Evolutionary conservation across 2,888 invertebrate species (phyloP), one percentile per base, ranked within the genome.

Genomic region (Orchesellides sinensis): DNA sequence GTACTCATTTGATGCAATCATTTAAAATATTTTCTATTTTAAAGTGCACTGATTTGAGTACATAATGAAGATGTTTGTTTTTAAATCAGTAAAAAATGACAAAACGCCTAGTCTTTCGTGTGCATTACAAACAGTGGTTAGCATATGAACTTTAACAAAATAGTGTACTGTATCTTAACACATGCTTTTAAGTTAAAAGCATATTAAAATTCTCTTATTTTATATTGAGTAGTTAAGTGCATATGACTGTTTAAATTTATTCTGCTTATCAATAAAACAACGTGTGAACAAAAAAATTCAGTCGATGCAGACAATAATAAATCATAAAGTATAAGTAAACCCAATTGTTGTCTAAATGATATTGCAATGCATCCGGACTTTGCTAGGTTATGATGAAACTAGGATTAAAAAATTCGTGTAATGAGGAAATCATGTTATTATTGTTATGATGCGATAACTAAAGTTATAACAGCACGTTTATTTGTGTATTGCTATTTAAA

Each of bases 271-370:
- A 4, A 27, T 4, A 2, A 10, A 40, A 63, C 45, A 45, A 63
- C 23, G 63, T 63, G 63, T 40, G 63, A 63, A 45, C 63, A 40
- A n/a, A 29, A 40, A 32, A 8, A 8, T 17, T 52, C 35, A 35
- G n/a, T n/a, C 12, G 27, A 4, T 21, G 59, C 4, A 12, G 29
- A 59, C n/a, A 17, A n/a, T n/a, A 59, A 59, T 59, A 29, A 59
- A 59, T 59, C 59, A 59, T 27, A 25, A n/a, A 27, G 59, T 27
- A 3, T 27, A 4, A 27, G 59, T 59, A 14, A 59, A 59, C 3
- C 29, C 59, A 59, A 63, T 63, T 61, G 40, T 63, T 35, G 40
- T 40, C 45, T 35, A 10, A 12, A 63, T 32, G 63, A 40, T 63
- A n/a, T 40, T 29, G 61, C 25, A 61, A 61, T 21, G 21, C 63